phyloP scores from a whole-genome alignment of 2,113 vertebrate species.

The Smithornis capensis region DNA sequence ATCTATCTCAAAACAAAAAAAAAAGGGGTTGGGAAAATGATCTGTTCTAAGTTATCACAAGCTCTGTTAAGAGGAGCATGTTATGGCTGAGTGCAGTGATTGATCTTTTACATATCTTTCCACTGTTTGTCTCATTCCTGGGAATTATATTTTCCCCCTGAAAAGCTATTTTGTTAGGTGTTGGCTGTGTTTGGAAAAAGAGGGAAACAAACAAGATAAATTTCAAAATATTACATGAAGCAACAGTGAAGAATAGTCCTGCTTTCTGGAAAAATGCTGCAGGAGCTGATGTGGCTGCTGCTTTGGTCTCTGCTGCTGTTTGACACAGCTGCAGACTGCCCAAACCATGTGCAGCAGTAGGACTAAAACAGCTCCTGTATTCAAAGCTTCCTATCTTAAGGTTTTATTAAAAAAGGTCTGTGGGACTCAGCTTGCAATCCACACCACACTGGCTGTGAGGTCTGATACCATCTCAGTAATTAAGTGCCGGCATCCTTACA shows the following conservation, averaged over 20 bases:
- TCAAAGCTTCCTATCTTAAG: not conserved
- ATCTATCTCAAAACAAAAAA: not conserved
- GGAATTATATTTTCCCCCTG: not conserved
- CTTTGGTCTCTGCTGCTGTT: not conserved
- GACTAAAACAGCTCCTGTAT: not conserved
- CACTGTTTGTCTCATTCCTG: not conserved
- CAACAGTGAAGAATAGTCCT: not conserved
- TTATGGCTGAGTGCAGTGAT: not conserved
- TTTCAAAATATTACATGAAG: not conserved
- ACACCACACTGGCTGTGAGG: not conserved
- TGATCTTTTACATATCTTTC: not conserved
- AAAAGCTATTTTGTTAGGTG: not conserved
- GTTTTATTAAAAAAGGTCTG: not conserved
- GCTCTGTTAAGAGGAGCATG: not conserved
- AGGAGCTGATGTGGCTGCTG: not conserved
- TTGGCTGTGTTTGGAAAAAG: not conserved
- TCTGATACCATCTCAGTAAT: constrained; percentile 26
- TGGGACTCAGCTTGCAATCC: not conserved
- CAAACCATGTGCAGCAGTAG: not conserved
- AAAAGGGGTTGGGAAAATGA: not conserved
- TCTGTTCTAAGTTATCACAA: not conserved
- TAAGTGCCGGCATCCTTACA: constrained; percentile 3
- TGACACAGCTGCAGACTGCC: not conserved
- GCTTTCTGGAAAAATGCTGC: not conserved
- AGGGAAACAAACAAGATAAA: not conserved